Conservation (phyloP, 2,797 vertebrate species). For the Eutrigla gurnardus region DNA sequence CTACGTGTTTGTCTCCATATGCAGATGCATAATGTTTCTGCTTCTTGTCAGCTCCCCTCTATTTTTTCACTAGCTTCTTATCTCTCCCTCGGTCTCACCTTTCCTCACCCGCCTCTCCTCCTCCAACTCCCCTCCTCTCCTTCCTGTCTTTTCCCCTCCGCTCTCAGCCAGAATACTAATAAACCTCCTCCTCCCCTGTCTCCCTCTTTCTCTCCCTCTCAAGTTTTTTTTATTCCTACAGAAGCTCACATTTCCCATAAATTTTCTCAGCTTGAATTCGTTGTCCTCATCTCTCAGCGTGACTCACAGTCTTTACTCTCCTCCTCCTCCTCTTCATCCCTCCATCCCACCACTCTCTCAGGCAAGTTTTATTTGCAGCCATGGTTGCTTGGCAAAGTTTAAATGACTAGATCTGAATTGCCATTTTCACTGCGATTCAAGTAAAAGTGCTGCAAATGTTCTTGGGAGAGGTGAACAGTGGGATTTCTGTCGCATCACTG, state of each 20-base stretch:
- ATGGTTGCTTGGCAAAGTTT: slow-evolving; percentile 17
- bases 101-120: slow-evolving; percentile 10
- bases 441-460: neutral
- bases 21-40: slow-evolving; percentile 40
- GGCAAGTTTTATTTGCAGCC: slow-evolving; percentile 42
- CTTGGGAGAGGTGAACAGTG: neutral
- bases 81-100: slow-evolving; percentile 8
- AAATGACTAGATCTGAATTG: slow-evolving; percentile 5
- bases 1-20: slow-evolving; percentile 48
- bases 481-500: neutral
- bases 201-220: slow-evolving; percentile 37
- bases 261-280: slow-evolving; percentile 61
- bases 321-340: slow-evolving; percentile 31
- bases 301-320: slow-evolving; percentile 63
- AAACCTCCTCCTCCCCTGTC: slow-evolving; percentile 45
- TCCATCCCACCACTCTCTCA: slow-evolving; percentile 34
- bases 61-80: slow-evolving; percentile 17
- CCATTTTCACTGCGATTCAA: slow-evolving; percentile 6
- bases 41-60: slow-evolving; percentile 49
- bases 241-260: slow-evolving; percentile 62
- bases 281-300: slow-evolving; percentile 61
- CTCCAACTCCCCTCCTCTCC: slow-evolving; percentile 34
- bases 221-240: slow-evolving; percentile 47
- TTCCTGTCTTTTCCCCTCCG: slow-evolving; percentile 37
- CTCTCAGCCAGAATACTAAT: slow-evolving; percentile 63